Evolutionary conservation across 2,113 vertebrate genomes (phyloP).

Genomic region (Odobenus rosmarus): DNA sequence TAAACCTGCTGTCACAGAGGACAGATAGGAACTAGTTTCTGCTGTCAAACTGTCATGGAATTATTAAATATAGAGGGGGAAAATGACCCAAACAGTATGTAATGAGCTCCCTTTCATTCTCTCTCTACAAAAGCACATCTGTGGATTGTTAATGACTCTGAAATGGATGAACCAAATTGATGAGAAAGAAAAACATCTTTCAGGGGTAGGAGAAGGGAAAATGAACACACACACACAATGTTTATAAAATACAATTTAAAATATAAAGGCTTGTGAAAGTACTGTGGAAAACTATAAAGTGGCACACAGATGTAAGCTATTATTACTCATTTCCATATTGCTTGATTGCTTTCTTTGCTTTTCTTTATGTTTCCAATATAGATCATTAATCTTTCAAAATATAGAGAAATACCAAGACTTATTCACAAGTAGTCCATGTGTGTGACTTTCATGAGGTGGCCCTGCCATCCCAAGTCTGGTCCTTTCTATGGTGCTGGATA

Average conservation of each 20-base stretch:
- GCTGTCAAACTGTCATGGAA: conserved; percentile 52
- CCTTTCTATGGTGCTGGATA: background rate
- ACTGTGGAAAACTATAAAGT: background rate
- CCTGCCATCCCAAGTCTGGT: background rate
- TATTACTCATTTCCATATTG: background rate
- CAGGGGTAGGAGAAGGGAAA: conserved; percentile 50
- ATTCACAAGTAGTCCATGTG: background rate
- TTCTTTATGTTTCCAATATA: conserved; percentile 30
- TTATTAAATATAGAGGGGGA: conserved; percentile 60
- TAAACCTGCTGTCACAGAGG: conserved; percentile 55
- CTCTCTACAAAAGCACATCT: conserved; percentile 64
- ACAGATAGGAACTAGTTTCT: conserved; percentile 56
- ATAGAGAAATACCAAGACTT: background rate
- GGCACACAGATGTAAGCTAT: background rate
- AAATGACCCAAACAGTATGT: conserved; percentile 69
- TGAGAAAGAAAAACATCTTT: conserved; percentile 60
- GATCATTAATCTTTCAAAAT: conserved; percentile 22
- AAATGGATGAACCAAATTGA: conserved; percentile 58
- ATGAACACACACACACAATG: conserved; percentile 15
- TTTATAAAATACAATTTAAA: conserved; percentile 66
- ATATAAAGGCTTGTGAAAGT: conserved; percentile 41
- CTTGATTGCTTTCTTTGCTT: background rate
- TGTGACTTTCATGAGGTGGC: background rate
- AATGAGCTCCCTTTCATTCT: conserved; percentile 69
- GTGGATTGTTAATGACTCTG: conserved; percentile 64